Evolutionary conservation across 2,888 invertebrate species (phyloP).

Genomic region (Drosophila falleni): DNA sequence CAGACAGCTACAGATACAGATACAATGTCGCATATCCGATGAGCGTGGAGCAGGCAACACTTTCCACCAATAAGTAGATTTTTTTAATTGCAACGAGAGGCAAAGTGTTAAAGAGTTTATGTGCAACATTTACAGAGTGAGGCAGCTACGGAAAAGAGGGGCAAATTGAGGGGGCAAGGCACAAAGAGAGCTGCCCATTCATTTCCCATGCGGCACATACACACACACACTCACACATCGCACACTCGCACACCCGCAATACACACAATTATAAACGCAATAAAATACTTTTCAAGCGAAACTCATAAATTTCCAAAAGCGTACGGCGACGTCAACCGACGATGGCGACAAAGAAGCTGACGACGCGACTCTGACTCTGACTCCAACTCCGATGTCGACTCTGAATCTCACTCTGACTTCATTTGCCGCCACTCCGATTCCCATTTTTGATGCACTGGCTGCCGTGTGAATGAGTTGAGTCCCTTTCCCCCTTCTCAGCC

Average conservation of each 20-base stretch:
- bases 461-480: conserved; percentile 76
- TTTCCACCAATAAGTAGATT: conserved; percentile 72
- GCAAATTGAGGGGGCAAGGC: conserved; percentile 8
- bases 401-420: conserved; percentile 12
- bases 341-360: conserved; percentile 75
- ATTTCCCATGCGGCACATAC: conserved; percentile 72
- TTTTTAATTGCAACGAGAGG: conserved; percentile 81
- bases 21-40: conserved; percentile 59
- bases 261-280: conserved; percentile 81
- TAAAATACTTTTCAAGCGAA: conserved; percentile 84
- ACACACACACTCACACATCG: conserved; percentile 30
- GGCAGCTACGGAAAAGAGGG: conserved; percentile 9
- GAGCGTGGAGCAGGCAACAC: conserved; percentile 37
- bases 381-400: conserved; percentile 5
- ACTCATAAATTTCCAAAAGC: conserved; percentile 83
- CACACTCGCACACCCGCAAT: conserved; percentile 36
- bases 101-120: conserved; percentile 84
- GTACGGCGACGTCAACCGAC: conserved; percentile 64
- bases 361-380: conserved; percentile 47
- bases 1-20: conserved; percentile 27
- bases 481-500: background rate
- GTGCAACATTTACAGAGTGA: conserved; percentile 79
- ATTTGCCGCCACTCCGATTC: conserved; percentile 33
- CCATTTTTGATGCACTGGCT: conserved; percentile 61
- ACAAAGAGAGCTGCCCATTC: conserved; percentile 59